Conservation (phyloP, 1,140 invertebrate genomes). For the Cecropterus lyciades region DNA sequence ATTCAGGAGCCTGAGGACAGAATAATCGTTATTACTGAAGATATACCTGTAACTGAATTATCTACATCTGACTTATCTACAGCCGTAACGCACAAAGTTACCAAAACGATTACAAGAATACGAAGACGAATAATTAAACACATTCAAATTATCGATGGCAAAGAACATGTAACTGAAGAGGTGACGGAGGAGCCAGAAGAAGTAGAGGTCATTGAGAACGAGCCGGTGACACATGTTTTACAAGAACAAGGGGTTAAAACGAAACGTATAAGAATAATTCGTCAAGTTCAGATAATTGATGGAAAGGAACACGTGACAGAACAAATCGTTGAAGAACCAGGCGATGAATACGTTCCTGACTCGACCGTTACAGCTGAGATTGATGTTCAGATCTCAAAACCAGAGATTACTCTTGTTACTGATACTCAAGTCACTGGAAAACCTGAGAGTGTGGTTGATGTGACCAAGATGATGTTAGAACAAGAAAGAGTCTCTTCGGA, state of each 20-base stretch:
- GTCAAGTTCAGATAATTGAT: conserved; percentile 90
- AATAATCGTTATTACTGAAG: conserved; percentile 38
- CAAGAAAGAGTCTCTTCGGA: conserved; percentile 14
- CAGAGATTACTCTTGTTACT: conserved; percentile 15
- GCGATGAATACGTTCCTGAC: conserved; percentile 76
- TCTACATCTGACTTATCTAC: conserved; percentile 86
- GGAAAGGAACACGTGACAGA: conserved; percentile 90
- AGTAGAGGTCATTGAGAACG: conserved; percentile 67
- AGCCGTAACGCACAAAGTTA: conserved; percentile 88
- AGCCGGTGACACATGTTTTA: conserved; percentile 49
- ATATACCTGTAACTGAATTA: conserved; percentile 42
- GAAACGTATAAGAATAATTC: conserved; percentile 87
- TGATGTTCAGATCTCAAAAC: conserved; percentile 46
- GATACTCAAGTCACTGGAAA: not conserved
- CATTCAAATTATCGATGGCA: conserved; percentile 91
- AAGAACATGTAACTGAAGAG: conserved; percentile 90
- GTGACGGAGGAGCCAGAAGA: conserved; percentile 90
- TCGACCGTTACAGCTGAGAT: conserved; percentile 47
- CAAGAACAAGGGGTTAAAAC: conserved; percentile 78
- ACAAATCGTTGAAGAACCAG: conserved; percentile 88
- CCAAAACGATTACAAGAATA: conserved; percentile 84
- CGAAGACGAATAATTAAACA: conserved; percentile 89
- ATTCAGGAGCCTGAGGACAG: conserved; percentile 47
- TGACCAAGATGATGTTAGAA: conserved; percentile 21
- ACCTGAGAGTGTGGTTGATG: conserved; percentile 6